Evolutionary conservation across 1,140 invertebrate species (phyloP).

Genomic region (Arion vulgaris): DNA sequence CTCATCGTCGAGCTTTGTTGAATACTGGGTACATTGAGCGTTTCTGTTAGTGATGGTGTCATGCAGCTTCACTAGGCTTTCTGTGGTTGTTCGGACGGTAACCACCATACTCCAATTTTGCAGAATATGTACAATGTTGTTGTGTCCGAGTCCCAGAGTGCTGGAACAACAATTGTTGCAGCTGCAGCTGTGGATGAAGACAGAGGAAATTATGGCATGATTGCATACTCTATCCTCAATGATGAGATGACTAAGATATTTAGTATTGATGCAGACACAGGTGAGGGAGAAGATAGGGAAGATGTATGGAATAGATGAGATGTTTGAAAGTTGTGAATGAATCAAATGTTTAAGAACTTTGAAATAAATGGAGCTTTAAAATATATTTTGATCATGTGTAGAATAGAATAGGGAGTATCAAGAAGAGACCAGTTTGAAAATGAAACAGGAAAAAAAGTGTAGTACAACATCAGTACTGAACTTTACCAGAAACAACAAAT

Average conservation of each 20-base stretch:
- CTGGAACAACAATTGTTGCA: constrained; percentile 69
- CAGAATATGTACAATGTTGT: constrained; percentile 81
- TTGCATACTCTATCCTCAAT: constrained; percentile 88
- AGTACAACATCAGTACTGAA: no score
- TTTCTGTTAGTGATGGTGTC: constrained; percentile 71
- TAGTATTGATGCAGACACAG: constrained; percentile 81
- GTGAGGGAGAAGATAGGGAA: no score
- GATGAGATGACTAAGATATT: constrained; percentile 84
- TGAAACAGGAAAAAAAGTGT: no score
- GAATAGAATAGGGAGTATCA: no score
- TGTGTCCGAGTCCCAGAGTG: constrained; percentile 72
- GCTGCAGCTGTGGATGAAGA: constrained; percentile 85
- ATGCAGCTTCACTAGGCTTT: constrained; percentile 73
- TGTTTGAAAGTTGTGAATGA: no score
- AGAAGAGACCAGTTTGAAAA: no score
- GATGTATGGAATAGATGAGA: no score
- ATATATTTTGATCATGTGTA: no score
- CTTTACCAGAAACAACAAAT: no score
- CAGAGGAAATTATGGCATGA: constrained; percentile 82
- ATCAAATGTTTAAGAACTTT: no score
- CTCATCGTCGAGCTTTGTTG: constrained; percentile 80
- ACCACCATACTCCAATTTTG: constrained; percentile 86
- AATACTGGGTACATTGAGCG: constrained; percentile 72
- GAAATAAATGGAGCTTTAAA: no score
- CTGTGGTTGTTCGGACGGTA: constrained; percentile 84